Conservation (phyloP, 2,113 vertebrate species). For the Siphamia tubifer region DNA sequence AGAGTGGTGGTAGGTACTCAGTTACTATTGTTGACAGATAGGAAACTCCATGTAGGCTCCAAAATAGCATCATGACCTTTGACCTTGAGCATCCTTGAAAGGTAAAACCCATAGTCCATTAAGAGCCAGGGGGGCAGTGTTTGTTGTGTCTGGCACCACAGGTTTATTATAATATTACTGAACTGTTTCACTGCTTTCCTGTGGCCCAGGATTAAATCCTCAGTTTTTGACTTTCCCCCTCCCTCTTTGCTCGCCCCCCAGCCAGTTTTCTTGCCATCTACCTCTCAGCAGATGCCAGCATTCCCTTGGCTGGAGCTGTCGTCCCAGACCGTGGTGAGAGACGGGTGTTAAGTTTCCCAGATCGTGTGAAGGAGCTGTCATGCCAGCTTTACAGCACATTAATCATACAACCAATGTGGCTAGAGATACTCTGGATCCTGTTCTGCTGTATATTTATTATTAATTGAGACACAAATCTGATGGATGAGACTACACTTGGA, state of each 20-base stretch:
- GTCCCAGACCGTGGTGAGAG: slow-evolving; percentile 46
- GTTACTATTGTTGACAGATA: too few relatives aligned
- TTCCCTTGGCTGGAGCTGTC: slow-evolving; percentile 5
- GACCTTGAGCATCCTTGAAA: too few relatives aligned
- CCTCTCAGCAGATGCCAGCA: background rate
- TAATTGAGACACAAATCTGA: slow-evolving; percentile 57
- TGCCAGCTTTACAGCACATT: slow-evolving; percentile 62
- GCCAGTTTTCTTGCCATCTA: background rate
- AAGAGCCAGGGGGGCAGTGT: too few relatives aligned
- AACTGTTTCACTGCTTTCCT: too few relatives aligned
- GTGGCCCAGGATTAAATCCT: background rate
- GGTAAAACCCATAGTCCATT: too few relatives aligned
- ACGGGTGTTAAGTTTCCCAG: slow-evolving; percentile 43
- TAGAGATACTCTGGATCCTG: slow-evolving; percentile 47
- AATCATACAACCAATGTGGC: slow-evolving; percentile 62
- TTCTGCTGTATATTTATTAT: slow-evolving; percentile 57
- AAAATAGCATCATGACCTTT: too few relatives aligned
- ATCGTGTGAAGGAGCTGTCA: slow-evolving; percentile 67
- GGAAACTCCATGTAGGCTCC: too few relatives aligned
- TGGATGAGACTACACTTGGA: slow-evolving; percentile 40
- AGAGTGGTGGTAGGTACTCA: too few relatives aligned
- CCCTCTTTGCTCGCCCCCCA: background rate
- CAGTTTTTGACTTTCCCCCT: slow-evolving; percentile 11
- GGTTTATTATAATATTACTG: too few relatives aligned
- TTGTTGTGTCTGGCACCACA: too few relatives aligned